Evolutionary conservation across 1,140 invertebrate genomes (phyloP).

Genomic region (Bilobella aurantiaca): DNA sequence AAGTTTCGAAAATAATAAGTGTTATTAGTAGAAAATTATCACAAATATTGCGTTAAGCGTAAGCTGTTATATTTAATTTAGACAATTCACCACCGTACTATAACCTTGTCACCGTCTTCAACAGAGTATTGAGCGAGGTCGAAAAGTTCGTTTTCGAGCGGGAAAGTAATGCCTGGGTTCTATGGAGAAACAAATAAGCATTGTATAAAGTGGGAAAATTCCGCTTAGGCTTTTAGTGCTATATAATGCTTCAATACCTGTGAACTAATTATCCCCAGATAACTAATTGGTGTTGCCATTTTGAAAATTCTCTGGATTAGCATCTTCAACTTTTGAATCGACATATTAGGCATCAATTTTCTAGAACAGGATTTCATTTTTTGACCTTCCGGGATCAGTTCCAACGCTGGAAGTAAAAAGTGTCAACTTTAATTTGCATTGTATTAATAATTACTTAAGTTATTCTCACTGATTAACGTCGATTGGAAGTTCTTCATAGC

Average conservation of each 20-base stretch:
- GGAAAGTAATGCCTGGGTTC: conserved; percentile 56
- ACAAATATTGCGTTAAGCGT: too few relatives aligned
- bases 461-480: conserved; percentile 46
- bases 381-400: conserved; percentile 9
- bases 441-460: neutral
- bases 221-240: neutral
- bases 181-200: conserved; percentile 39
- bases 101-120: conserved; percentile 67
- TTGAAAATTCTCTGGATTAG: conserved; percentile 59
- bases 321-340: conserved; percentile 67
- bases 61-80: too few relatives aligned
- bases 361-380: conserved; percentile 45
- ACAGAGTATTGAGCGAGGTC: conserved; percentile 71
- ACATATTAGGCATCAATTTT: conserved; percentile 64
- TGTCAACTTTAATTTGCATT: neutral
- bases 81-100: conserved; percentile 60
- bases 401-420: conserved; percentile 13
- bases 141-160: conserved; percentile 66
- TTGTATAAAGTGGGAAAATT: neutral
- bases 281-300: conserved; percentile 44
- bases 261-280: conserved; percentile 43
- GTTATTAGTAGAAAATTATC: too few relatives aligned
- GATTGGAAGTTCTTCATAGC: conserved; percentile 57
- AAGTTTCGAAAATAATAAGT: too few relatives aligned
- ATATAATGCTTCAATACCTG: conserved; percentile 41